Percentiles rank a stretch among this genome's conserved stretches.
Evolutionary conservation across 2,113 vertebrate species (phyloP).

Genomic region (Cynoglossus semilaevis): DNA sequence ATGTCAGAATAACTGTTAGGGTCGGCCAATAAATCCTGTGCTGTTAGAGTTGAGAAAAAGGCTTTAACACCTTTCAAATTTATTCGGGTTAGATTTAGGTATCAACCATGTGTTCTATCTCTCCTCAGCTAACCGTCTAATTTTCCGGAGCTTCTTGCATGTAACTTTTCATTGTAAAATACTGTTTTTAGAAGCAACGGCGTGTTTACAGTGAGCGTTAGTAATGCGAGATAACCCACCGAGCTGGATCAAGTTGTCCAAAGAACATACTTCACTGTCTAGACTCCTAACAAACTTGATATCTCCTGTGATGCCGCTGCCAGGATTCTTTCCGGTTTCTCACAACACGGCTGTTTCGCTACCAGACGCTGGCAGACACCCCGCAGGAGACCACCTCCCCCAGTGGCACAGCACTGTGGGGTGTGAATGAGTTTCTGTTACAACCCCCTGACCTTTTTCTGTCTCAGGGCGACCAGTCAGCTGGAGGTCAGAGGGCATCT

Average conservation of each 20-base stretch:
- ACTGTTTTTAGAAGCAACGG: not conserved
- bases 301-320: slow-evolving; percentile 47
- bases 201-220: slow-evolving; percentile 34
- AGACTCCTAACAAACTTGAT: slow-evolving; percentile 62
- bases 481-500: slow-evolving; percentile 50
- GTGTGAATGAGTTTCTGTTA: slow-evolving; percentile 69
- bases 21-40: too few relatives aligned
- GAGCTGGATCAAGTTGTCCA: slow-evolving; percentile 41
- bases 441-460: slow-evolving; percentile 64
- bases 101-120: not conserved
- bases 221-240: slow-evolving; percentile 47
- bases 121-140: not conserved
- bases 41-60: too few relatives aligned
- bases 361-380: slow-evolving; percentile 37
- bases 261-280: slow-evolving; percentile 61
- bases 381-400: slow-evolving; percentile 27
- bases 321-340: slow-evolving; percentile 23
- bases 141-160: not conserved
- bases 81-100: too few relatives aligned
- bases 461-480: slow-evolving; percentile 57
- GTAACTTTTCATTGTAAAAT: not conserved
- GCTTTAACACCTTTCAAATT: too few relatives aligned
- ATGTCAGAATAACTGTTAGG: too few relatives aligned
- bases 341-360: slow-evolving; percentile 35
- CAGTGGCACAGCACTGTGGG: slow-evolving; percentile 35